A percentile compares a stretch with the other conserved stretches of the same genome.
These are phyloP conservation scores for Latrodectus elegans DNA, from an alignment of 2,888 invertebrate species.

Conservation along the genomic window DNA sequence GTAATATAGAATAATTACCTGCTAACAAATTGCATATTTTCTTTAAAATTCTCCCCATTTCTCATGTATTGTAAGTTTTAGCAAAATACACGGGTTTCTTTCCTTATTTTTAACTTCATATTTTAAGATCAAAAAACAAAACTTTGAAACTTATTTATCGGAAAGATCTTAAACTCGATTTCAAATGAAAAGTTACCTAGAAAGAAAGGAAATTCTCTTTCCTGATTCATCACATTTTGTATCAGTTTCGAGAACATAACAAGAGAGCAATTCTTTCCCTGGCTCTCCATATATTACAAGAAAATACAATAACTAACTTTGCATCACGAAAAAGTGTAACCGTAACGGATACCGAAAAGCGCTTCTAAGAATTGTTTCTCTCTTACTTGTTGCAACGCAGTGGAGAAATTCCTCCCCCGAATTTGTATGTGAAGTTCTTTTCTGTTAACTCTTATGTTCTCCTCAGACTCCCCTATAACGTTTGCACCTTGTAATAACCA, in stretches of 20 bases:
- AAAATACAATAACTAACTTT: neutral
- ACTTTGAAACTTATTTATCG: conserved; percentile 30
- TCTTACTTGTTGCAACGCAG: no score
- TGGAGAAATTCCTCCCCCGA: no score
- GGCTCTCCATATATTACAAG: neutral
- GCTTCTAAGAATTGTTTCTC: no score
- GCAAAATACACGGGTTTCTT: no score
- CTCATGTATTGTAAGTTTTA: no score
- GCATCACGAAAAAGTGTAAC: neutral
- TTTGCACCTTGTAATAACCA: conserved; percentile 26
- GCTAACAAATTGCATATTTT: no score
- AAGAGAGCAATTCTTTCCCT: neutral
- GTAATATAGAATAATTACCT: no score
- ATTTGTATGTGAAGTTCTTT: no score
- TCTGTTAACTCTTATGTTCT: neutral
- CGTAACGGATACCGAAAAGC: neutral
- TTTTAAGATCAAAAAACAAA: no score
- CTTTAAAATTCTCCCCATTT: no score
- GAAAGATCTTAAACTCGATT: conserved; percentile 47
- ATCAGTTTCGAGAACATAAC: conserved; percentile 1
- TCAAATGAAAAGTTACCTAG: conserved; percentile 48
- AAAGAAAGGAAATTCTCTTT: conserved; percentile 30
- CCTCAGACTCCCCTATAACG: conserved; percentile 7
- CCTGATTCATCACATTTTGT: conserved; percentile 23
- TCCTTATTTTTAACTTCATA: no score